Percentiles rank a stretch among this genome's conserved stretches.
phyloP scores from a whole-genome alignment of 2,113 vertebrate species.

The Protobothrops mucrosquamatus region DNA sequence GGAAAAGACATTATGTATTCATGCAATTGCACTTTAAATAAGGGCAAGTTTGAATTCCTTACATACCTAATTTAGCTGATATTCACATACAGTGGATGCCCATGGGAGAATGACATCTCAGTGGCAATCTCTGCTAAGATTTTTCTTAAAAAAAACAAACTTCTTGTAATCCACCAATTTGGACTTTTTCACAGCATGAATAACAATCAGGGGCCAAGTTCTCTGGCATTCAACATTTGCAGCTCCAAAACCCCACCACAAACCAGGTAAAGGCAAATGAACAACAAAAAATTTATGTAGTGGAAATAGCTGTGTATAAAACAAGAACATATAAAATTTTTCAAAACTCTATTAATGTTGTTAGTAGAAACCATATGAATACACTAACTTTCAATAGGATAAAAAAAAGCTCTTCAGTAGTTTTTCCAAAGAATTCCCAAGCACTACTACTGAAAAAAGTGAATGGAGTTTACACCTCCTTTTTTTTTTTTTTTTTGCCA shows the following conservation, averaged over 20 bases:
- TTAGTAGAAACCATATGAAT: background rate
- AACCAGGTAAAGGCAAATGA: background rate
- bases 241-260: background rate
- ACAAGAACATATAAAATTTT: background rate
- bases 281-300: background rate
- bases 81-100: background rate
- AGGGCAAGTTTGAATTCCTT: background rate
- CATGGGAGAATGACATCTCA: background rate
- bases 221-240: no score
- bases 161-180: background rate
- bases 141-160: background rate
- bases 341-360: background rate
- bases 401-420: background rate
- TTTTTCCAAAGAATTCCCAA: no score
- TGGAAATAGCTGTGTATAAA: background rate
- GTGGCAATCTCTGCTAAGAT: background rate
- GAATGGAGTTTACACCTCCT: no score
- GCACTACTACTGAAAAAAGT: no score
- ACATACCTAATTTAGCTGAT: background rate
- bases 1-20: background rate
- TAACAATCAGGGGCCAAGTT: no score
- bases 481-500: no score
- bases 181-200: background rate
- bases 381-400: background rate
- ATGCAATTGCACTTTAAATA: background rate